Percentiles rank a stretch among this genome's conserved stretches.
phyloP scores from a whole-genome alignment of 2,113 vertebrate genomes.

The Thermophis baileyi region DNA sequence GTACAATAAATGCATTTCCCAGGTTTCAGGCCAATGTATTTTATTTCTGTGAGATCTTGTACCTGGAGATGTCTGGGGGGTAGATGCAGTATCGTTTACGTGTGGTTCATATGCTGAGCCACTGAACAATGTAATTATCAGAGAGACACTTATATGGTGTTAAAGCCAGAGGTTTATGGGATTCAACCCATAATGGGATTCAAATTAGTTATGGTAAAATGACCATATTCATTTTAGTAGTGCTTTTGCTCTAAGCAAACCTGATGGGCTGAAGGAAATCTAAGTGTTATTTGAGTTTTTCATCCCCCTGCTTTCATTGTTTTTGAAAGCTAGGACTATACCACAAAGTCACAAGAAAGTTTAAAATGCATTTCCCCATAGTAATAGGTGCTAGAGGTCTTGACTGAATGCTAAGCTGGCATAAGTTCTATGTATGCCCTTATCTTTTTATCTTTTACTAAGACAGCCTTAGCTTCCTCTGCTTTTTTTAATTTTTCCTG shows the following conservation, averaged over 20 bases:
- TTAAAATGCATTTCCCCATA: not conserved
- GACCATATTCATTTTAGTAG: not conserved
- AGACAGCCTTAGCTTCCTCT: not conserved
- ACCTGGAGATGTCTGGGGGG: not conserved
- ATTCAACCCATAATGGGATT: too few relatives aligned
- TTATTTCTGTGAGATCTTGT: not conserved
- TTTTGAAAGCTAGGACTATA: not conserved
- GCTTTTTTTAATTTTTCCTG: slow-evolving; percentile 12
- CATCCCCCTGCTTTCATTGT: not conserved
- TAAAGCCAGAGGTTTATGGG: too few relatives aligned
- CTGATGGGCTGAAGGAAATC: not conserved
- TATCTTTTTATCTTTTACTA: not conserved
- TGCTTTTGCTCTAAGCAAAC: not conserved
- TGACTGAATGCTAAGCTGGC: not conserved
- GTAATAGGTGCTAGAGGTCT: not conserved
- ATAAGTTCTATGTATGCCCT: not conserved
- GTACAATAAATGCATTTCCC: not conserved
- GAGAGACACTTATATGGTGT: not conserved
- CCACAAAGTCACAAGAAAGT: not conserved
- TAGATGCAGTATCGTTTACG: not conserved
- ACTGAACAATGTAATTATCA: not conserved
- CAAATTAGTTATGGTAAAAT: not conserved
- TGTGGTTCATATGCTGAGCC: not conserved
- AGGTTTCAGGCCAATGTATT: not conserved
- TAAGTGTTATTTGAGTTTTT: not conserved